Percentiles rank a stretch among this genome's conserved stretches.
Evolutionary conservation across 35 echinoderm and acorn worm species (phyloP).

Genomic region (Ptychodera flava): DNA sequence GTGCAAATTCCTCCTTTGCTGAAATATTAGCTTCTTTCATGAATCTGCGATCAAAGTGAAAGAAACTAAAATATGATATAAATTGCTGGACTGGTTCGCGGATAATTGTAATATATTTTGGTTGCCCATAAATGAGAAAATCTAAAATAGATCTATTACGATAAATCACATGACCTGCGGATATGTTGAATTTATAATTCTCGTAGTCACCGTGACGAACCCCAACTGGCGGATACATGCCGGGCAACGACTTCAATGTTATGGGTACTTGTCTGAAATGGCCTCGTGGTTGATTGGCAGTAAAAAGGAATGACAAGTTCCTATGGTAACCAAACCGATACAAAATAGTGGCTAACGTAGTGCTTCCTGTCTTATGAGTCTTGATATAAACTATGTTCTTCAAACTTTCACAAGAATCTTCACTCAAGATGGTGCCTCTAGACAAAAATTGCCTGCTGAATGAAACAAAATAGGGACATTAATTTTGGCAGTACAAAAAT

Average conservation of each 20-base stretch:
- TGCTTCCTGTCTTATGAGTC: slow-evolving; percentile 48
- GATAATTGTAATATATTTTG: slow-evolving; percentile 33
- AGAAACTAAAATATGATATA: slow-evolving; percentile 29
- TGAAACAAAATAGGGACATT: too few species aligned
- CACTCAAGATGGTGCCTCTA: too few species aligned
- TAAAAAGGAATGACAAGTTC: slow-evolving; percentile 35
- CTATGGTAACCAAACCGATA: slow-evolving; percentile 21
- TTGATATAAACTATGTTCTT: slow-evolving; percentile 42
- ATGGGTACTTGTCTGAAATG: neutral
- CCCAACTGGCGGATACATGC: slow-evolving; percentile 20
- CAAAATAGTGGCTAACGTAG: slow-evolving; percentile 16
- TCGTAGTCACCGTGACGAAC: neutral
- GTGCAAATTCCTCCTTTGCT: neutral
- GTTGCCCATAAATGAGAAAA: neutral
- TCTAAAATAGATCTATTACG: neutral
- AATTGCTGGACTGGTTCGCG: slow-evolving; percentile 37
- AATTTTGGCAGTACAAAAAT: too few species aligned
- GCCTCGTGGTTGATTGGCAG: neutral
- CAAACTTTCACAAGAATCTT: too few species aligned
- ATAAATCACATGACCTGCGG: slow-evolving; percentile 22
- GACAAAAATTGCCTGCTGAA: too few species aligned
- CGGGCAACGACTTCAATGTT: neutral
- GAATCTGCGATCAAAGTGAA: neutral
- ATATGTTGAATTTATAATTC: slow-evolving; percentile 31
- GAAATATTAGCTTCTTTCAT: neutral